Evolutionary conservation across 2,888 invertebrate species (phyloP).

Genomic region (Drosophila anceps): DNA sequence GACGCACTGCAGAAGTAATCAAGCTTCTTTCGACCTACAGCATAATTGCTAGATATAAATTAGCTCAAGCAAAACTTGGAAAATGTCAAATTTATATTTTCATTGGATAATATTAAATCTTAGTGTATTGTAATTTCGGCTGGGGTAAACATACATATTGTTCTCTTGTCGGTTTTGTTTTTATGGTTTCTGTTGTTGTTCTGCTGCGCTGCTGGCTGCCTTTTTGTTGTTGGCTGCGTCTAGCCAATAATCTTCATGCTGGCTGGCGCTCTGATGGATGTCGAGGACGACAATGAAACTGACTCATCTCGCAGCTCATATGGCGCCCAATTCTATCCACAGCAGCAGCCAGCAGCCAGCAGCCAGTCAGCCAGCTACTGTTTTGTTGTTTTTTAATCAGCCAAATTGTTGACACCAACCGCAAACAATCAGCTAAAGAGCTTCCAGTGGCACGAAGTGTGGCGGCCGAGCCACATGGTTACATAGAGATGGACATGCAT

Average conservation of each 20-base stretch:
- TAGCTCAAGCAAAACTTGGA: background rate
- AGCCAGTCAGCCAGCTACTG: background rate
- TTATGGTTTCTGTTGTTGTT: constrained; percentile 9
- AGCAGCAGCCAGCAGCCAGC: background rate
- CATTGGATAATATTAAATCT: background rate
- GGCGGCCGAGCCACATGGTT: constrained; percentile 52
- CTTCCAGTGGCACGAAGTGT: constrained; percentile 15
- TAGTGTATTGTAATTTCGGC: constrained; percentile 15
- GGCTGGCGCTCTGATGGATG: constrained; percentile 64
- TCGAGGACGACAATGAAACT: constrained; percentile 65
- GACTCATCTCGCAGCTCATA: constrained; percentile 60
- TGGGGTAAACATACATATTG: background rate
- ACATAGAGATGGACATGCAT: constrained; percentile 35
- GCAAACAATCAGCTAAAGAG: constrained; percentile 73
- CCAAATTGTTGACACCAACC: constrained; percentile 75
- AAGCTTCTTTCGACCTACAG: background rate
- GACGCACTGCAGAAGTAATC: too few species aligned
- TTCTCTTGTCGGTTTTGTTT: constrained; percentile 9
- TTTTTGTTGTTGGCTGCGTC: constrained; percentile 28
- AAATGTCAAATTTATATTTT: background rate
- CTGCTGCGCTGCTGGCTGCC: constrained; percentile 5
- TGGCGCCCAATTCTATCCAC: constrained; percentile 7
- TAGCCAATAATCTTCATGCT: constrained; percentile 66
- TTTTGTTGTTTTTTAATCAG: constrained; percentile 75
- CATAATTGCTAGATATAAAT: background rate